Base-by-base conservation (phyloP, 2,113 vertebrate genomes). In the Petroica traversi region DNA sequence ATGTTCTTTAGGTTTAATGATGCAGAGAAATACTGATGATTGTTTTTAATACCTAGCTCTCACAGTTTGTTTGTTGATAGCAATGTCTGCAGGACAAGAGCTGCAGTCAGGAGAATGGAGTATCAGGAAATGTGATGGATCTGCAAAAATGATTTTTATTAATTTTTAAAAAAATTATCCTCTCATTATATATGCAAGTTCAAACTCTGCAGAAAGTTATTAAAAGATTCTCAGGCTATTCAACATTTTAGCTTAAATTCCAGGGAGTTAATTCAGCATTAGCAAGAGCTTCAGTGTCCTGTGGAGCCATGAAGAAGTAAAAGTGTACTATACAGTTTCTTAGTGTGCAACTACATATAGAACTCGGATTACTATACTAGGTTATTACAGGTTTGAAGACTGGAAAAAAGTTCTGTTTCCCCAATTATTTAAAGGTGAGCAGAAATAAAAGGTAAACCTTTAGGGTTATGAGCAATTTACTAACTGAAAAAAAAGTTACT, bases 101-200 rank as follows among this genome's bases (percentile, higher is more conserved):
- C 34, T 40, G 24, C 34, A 48, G 34, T 40, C 41, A 48, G n/a
- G 34, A 48, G 29, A 64, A 46, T 10, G 15, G 48, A 46, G 28
- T 54, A 55, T 29, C 33, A 55, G 29, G 24, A 74, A 57, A 48
- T 24, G 24, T 19, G 19, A 40, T 29, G 8, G 49, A 74, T 74
- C 69, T n/a, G 19, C 23, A 74, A 15, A 74, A 55, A 46, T 4
- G 0, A 29, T 48, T n/a, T 73, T 40, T 38, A 46, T 46, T 45
- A 0, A 8, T 12, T 55, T 55, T 54, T 46, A 4, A 43, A 0
- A 25, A 73, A 40, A 46, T 46, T 6, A 40, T 74, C 19, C 9
- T 64, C 9, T 46, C 38, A 33, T 26, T 45, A 33, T 28, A 23
- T 23, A 46, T 28, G 23, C 8, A 64, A 55, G 15, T 64, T 55